Evolutionary conservation across 2,888 invertebrate species (phyloP).

Genomic region (Nowickia ferox): DNA sequence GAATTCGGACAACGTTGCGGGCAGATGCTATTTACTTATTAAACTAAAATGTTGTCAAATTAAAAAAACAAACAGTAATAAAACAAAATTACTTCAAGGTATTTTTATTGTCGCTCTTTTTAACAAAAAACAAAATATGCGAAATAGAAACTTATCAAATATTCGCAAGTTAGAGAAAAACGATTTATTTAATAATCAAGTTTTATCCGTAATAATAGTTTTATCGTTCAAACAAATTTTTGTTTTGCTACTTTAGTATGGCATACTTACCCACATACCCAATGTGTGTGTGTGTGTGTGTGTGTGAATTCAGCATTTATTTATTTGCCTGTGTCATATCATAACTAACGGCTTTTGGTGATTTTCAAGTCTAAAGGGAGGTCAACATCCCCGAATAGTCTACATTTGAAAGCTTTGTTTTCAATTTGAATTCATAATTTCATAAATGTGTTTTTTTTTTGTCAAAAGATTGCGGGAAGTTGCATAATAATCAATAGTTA

Average conservation of each 20-base stretch:
- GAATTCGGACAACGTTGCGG: too few species aligned
- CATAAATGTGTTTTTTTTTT: not conserved
- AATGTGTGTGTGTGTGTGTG: not conserved
- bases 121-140: conserved; percentile 14
- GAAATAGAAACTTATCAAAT: conserved; percentile 42
- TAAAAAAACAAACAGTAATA: too few species aligned
- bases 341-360: conserved; percentile 49
- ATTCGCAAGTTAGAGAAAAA: conserved; percentile 45
- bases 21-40: too few species aligned
- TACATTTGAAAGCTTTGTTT: conserved; percentile 33
- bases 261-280: too few species aligned
- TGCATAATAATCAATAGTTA: conserved; percentile 58
- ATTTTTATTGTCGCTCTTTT: not conserved
- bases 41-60: too few species aligned
- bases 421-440: conserved; percentile 40
- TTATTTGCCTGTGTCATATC: conserved; percentile 21
- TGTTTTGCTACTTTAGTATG: not conserved
- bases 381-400: conserved; percentile 63
- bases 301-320: not conserved
- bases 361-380: conserved; percentile 61
- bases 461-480: conserved; percentile 42
- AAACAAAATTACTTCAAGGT: too few species aligned
- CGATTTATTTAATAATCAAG: conserved; percentile 18
- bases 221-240: conserved; percentile 4
- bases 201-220: conserved; percentile 23